These are phyloP conservation scores for Aphelinus certus DNA, from an alignment of 1,140 invertebrate species.

Conservation along the genomic window DNA sequence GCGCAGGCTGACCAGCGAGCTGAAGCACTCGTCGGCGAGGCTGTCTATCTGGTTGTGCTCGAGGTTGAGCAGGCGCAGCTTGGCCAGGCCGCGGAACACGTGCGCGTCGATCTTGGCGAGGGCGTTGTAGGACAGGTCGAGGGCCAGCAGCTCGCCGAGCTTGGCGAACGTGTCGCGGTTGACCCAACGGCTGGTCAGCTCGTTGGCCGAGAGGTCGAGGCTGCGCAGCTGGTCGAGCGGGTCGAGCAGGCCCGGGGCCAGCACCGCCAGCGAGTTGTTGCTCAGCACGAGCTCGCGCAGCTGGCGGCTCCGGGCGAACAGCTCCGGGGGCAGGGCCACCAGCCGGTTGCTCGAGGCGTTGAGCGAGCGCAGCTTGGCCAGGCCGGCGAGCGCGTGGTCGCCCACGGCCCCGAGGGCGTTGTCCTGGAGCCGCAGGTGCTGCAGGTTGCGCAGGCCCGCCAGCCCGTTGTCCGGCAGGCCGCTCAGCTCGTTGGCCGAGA, in stretches of 20 bases:
- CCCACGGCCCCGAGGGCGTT: constrained; percentile 78
- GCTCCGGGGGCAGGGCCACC: constrained; percentile 76
- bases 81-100: constrained; percentile 79
- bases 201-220: constrained; percentile 81
- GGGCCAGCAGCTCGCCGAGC: constrained; percentile 75
- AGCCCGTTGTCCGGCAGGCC: constrained; percentile 75
- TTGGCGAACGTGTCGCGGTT: constrained; percentile 81
- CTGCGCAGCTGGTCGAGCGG: constrained; percentile 79
- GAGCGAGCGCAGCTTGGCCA: constrained; percentile 73
- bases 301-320: constrained; percentile 75
- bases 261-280: constrained; percentile 81
- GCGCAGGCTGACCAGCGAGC: constrained; percentile 79
- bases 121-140: constrained; percentile 81
- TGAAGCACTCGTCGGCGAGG: constrained; percentile 79
- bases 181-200: constrained; percentile 81
- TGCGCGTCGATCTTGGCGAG: constrained; percentile 75
- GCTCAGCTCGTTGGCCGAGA: constrained; percentile 79
- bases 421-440: constrained; percentile 75
- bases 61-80: constrained; percentile 79
- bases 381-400: constrained; percentile 76
- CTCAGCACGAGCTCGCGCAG: constrained; percentile 78
- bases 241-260: constrained; percentile 80
- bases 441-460: constrained; percentile 73
- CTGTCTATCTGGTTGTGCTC: constrained; percentile 79
- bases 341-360: constrained; percentile 83